Base-by-base conservation (phyloP, 2,113 vertebrate genomes). In the Seriola aureovittata region DNA sequence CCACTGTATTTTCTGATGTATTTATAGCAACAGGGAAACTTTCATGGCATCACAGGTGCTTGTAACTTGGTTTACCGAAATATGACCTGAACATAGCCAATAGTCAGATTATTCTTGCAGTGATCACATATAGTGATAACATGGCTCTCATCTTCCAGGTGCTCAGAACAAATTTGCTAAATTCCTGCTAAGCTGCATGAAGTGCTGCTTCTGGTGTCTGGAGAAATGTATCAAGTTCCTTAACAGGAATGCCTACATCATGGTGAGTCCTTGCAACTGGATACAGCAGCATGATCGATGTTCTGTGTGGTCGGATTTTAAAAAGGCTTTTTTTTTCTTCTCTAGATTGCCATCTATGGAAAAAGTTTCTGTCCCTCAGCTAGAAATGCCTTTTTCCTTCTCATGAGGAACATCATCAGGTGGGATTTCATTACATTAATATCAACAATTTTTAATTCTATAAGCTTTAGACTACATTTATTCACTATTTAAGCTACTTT, bases 131-230 rank as follows among this genome's bases (percentile, higher is more conserved):
- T 4, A 1, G 4, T 73, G 36, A 38, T 59, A 5, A 2, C 10
- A 40, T 58, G 13, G 48, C 16, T 72, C 60, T 75, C 25, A 7
- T 46, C 25, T 16, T 66, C 25, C 90, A 99, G 98, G 94, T 1
- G 95, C 96, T 0, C 95, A 99, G 23, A 99, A 98, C 82, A 97
- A 88, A 67, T 95, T 91, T 79, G 95, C 97, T 23, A 97, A 96
- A 80, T 99, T 99, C 85, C 63, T 99, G 65, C 94, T 99, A 79
- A 92, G 85, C 68, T 99, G 98, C 90, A 91, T 99, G 75, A 99
- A 98, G 88, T 99, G 97, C 88, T 99, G 97, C 88, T 99, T 99
- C 95, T 99, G 98, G 98, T 99, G 98, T 91, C 93, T 99, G 92
- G 98, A 99, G 80, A 99, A 98, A 62, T 99, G 97, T 86, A 96